Evolutionary conservation across 2,113 vertebrate species (phyloP), one percentile per base, ranked within the genome.

Genomic region (Lepus europaeus): DNA sequence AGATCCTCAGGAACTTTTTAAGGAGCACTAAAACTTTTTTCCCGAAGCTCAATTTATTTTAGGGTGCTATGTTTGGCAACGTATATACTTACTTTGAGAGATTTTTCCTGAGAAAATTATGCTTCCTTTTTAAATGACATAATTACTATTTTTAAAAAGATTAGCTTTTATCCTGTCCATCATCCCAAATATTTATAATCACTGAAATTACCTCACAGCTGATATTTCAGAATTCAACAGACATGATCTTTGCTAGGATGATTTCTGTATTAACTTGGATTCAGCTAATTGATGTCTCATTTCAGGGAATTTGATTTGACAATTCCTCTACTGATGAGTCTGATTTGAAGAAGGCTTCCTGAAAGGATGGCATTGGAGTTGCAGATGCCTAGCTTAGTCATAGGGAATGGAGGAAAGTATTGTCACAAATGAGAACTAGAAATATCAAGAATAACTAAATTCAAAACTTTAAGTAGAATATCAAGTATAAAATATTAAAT

Each of bases 41-140:
- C n/a, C 78, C 1, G 86, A 66, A 86, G 69, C 25, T 78, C 33
- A 61, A 66, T 78, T 96, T 93, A 92, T 89, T 93, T 89, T 83
- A 74, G 49, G 9, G 23, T 85, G 10, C n/a, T 82, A 73, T 88
- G 45, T 84, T 96, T 6, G 85, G 49, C 7, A 91, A 53, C 78
- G 59, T 85, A 81, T 94, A 74, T 70, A 90, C 59, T 27, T 12
- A 81, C 16, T 92, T 94, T 90, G 10, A 63, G 78, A 53, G 51
- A 39, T 92, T 87, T 77, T 93, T 39, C 45, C 36, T 89, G 33
- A 78, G 36, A 7, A 87, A 82, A 89, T 83, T 66, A 72, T 77
- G 27, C 68, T 93, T 74, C 87, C 10, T 3, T 92, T 93, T 87
- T 88, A 69, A 70, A 85, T 92, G 68, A 23, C 22, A 89, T 73